Conservation (phyloP, 2,888 invertebrate species). For the Campoplex capitator region DNA sequence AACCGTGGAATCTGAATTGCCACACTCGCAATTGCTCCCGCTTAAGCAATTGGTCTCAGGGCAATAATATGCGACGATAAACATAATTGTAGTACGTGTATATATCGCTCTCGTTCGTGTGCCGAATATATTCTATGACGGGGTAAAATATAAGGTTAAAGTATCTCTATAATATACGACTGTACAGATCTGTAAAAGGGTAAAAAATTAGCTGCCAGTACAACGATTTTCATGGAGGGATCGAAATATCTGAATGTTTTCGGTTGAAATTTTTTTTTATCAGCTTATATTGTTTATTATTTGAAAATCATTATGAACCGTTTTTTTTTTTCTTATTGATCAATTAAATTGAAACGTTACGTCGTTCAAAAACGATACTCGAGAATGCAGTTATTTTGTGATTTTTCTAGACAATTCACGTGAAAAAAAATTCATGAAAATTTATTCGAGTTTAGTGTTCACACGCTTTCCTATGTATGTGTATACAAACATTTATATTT, state of each 20-base stretch:
- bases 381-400: no score
- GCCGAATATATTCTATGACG: constrained; percentile 12
- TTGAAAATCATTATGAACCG: no score
- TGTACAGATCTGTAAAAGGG: background rate
- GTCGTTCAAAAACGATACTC: no score
- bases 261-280: no score
- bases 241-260: no score
- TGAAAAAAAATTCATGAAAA: background rate
- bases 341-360: no score
- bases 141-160: background rate
- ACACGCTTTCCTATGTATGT: background rate
- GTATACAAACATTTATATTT: background rate
- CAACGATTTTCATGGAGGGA: background rate
- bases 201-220: background rate
- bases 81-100: constrained; percentile 30
- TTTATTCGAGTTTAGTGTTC: background rate
- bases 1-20: constrained; percentile 3
- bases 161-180: background rate
- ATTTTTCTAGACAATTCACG: no score
- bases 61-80: constrained; percentile 32
- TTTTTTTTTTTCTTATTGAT: no score
- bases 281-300: no score
- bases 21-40: constrained; percentile 34
- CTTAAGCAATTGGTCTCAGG: constrained; percentile 43
- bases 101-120: constrained; percentile 6